A percentile compares a stretch with the other conserved stretches of the same genome.
These are phyloP conservation scores for Camponotus pennsylvanicus DNA, from an alignment of 1,140 invertebrate genomes.

Conservation along the genomic window DNA sequence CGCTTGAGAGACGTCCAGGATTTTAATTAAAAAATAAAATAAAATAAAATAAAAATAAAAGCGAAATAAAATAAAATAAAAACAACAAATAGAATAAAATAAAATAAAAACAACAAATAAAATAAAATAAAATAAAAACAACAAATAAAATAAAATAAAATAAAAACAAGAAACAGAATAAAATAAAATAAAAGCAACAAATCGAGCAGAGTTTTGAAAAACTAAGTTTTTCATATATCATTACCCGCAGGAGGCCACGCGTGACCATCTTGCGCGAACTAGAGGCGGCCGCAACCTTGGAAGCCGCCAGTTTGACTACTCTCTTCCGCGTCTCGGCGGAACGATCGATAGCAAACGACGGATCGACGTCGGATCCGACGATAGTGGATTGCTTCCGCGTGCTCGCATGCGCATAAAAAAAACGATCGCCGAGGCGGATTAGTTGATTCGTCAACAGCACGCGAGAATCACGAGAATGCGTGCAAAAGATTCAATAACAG, in stretches of 20 bases:
- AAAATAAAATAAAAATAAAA: background rate
- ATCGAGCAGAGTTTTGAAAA: background rate
- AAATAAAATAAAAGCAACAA: background rate
- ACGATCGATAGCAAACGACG: background rate
- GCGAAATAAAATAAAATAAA: too few species aligned
- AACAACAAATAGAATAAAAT: too few species aligned
- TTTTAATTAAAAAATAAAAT: background rate
- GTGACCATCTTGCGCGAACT: slow-evolving; percentile 84
- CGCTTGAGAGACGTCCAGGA: background rate
- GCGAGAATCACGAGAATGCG: background rate
- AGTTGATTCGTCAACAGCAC: background rate
- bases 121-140: background rate
- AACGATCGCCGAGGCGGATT: background rate
- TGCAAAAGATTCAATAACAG: background rate
- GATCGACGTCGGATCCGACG: slow-evolving; percentile 28
- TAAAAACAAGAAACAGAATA: too few species aligned
- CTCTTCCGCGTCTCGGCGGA: slow-evolving; percentile 9
- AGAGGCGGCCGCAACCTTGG: slow-evolving; percentile 78
- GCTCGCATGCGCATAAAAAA: slow-evolving; percentile 5
- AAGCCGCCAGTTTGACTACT: slow-evolving; percentile 82
- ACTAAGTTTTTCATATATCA: background rate
- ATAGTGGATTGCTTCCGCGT: background rate
- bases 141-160: too few species aligned
- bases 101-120: too few species aligned
- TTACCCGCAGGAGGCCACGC: slow-evolving; percentile 83